Conservation (phyloP, 2,113 vertebrate genomes). For the Cochlearius cochlearius region DNA sequence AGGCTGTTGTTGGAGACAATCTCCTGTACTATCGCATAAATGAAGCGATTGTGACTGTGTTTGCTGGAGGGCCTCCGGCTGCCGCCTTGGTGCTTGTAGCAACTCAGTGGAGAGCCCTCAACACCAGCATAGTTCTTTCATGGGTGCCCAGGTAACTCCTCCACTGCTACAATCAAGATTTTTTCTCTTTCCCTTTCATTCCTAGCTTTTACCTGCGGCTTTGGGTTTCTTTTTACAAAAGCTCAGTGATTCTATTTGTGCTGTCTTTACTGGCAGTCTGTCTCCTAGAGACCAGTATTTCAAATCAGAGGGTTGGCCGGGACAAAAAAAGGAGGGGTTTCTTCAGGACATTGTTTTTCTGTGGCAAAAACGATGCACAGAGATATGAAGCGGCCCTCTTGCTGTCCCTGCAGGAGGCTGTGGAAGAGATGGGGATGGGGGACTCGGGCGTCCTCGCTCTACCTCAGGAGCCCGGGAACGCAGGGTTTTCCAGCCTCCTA, state of each 20-base stretch:
- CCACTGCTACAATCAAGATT: neutral
- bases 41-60: neutral
- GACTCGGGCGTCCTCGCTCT: fast-evolving
- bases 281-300: neutral
- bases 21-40: too few relatives aligned
- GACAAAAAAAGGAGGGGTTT: neutral
- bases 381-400: neutral
- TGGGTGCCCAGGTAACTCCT: neutral
- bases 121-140: neutral
- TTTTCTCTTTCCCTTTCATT: neutral
- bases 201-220: neutral
- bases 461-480: neutral
- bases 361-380: neutral
- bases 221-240: neutral
- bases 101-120: neutral
- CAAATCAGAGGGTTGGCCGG: neutral
- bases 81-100: neutral
- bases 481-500: neutral
- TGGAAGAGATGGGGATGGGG: neutral
- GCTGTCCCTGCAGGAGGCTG: neutral
- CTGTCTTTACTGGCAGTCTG: neutral
- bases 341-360: neutral
- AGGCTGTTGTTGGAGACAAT: neutral
- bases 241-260: neutral
- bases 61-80: neutral